phyloP scores from a whole-genome alignment of 2,797 vertebrate genomes.

The Rousettus madagascariensis region DNA sequence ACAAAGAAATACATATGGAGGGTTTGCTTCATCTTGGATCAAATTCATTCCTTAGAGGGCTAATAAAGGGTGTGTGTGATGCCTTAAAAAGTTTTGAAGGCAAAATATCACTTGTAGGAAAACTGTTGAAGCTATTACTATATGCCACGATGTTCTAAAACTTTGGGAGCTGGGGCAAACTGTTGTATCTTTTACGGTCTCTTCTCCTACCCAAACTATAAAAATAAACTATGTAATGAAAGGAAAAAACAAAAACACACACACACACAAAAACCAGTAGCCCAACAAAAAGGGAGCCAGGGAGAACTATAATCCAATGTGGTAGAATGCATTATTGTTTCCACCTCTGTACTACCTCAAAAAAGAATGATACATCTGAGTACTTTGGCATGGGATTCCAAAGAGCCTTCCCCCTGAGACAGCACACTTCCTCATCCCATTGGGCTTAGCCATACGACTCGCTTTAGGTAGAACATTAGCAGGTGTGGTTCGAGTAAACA shows the following conservation, averaged over 20 bases:
- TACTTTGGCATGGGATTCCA: not conserved
- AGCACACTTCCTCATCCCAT: not conserved
- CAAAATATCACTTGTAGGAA: not conserved
- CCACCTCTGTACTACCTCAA: not conserved
- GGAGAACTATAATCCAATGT: not conserved
- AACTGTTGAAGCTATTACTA: not conserved
- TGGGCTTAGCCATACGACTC: not conserved
- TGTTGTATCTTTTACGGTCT: accelerated
- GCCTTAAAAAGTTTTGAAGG: not conserved
- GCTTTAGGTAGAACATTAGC: not conserved
- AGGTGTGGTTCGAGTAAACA: not conserved
- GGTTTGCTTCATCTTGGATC: not conserved
- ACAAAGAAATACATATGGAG: not conserved
- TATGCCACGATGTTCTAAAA: not conserved
- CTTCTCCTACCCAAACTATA: not conserved
- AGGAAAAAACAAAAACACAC: not conserved
- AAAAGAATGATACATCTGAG: not conserved
- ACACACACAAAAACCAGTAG: not conserved
- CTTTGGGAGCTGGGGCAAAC: not conserved
- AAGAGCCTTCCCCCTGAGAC: not conserved
- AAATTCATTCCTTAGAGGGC: not conserved
- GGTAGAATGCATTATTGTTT: not conserved
- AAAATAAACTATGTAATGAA: not conserved
- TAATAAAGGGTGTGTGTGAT: not conserved
- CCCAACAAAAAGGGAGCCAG: not conserved